Percentiles rank a stretch among this genome's conserved stretches.
phyloP scores from a whole-genome alignment of 2,888 invertebrate species.

The Therioaphis trifolii region DNA sequence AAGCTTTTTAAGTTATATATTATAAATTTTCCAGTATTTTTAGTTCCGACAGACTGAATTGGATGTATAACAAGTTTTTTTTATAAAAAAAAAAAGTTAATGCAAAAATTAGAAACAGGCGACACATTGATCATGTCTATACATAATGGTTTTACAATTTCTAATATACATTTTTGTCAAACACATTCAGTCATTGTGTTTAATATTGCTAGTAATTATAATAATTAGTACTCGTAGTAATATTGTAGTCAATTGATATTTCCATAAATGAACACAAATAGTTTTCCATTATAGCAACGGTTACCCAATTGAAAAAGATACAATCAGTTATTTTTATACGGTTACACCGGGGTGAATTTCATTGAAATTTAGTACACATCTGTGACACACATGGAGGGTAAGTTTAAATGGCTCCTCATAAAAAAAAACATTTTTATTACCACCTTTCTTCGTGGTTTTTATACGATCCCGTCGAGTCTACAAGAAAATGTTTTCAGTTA shows the following conservation, averaged over 20 bases:
- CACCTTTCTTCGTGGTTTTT: constrained; percentile 22
- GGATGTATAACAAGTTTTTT: not conserved
- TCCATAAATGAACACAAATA: too few species aligned
- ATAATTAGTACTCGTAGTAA: too few species aligned
- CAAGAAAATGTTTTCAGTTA: constrained; percentile 18
- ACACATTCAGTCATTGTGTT: too few species aligned
- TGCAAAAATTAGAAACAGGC: too few species aligned
- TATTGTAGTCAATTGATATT: too few species aligned
- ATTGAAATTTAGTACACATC: constrained; percentile 29
- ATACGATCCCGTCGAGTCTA: not conserved
- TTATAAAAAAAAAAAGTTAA: not conserved
- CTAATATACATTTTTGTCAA: too few species aligned
- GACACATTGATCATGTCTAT: too few species aligned
- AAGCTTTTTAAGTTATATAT: too few species aligned
- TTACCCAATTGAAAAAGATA: not conserved
- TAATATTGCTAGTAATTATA: too few species aligned
- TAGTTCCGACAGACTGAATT: not conserved
- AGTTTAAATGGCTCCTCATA: not conserved
- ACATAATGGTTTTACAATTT: too few species aligned
- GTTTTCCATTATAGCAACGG: too few species aligned
- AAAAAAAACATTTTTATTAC: constrained; percentile 38
- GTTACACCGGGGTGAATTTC: not conserved
- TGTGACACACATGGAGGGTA: not conserved
- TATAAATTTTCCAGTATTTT: not conserved
- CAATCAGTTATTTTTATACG: not conserved